phyloP scores from a whole-genome alignment of 2,888 invertebrate genomes.

The Prenolepis imparis region DNA sequence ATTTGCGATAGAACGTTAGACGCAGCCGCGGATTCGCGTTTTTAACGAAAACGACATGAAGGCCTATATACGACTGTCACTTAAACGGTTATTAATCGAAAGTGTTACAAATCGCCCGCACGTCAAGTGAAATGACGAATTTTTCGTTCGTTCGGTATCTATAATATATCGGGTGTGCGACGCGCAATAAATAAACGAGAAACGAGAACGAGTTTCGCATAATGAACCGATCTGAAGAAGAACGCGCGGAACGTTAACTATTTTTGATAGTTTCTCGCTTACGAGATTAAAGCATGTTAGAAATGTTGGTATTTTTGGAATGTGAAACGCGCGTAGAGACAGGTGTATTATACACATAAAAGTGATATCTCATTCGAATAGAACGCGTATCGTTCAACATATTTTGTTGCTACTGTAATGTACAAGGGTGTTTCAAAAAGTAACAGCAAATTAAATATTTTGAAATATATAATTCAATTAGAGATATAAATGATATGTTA shows the following conservation, averaged over 20 bases:
- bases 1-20: slow-evolving; percentile 16
- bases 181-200: not conserved
- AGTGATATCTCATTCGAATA: slow-evolving; percentile 15
- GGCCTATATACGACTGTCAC: not conserved
- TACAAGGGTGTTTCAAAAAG: too few species aligned
- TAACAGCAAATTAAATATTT: too few species aligned
- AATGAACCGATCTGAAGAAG: slow-evolving; percentile 10
- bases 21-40: slow-evolving; percentile 21
- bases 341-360: slow-evolving; percentile 44
- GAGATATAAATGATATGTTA: too few species aligned
- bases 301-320: slow-evolving; percentile 46
- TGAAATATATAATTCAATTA: too few species aligned
- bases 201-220: not conserved
- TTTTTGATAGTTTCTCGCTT: slow-evolving; percentile 28
- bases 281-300: not conserved
- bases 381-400: slow-evolving; percentile 22
- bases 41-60: slow-evolving; percentile 12
- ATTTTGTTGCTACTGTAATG: not conserved
- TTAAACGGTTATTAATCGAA: slow-evolving; percentile 2
- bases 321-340: not conserved
- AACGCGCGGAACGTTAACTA: slow-evolving; percentile 18
- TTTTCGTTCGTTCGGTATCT: slow-evolving; percentile 10
- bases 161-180: not conserved
- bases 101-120: slow-evolving; percentile 8
- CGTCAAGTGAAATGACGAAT: not conserved